phyloP scores from a whole-genome alignment of 2,888 invertebrate genomes.

The Suillia variegata region DNA sequence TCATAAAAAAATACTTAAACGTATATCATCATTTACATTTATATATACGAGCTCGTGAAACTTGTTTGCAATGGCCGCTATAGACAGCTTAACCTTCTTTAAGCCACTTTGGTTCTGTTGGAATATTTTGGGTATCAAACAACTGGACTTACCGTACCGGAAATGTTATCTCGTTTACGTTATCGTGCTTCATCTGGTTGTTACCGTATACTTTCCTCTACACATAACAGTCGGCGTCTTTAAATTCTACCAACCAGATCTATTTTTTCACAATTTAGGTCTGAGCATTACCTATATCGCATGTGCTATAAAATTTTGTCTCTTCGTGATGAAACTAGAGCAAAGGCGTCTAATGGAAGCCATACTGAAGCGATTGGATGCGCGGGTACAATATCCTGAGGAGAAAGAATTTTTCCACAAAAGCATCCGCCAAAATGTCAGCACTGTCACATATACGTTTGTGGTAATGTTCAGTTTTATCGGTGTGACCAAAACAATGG shows the following conservation, averaged over 20 bases:
- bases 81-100: not conserved
- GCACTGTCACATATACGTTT: conserved; percentile 17
- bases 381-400: conserved; percentile 1
- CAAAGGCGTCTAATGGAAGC: conserved; percentile 23
- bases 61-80: too few species aligned
- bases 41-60: too few species aligned
- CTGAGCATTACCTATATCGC: conserved; percentile 25
- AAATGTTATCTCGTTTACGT: too few species aligned
- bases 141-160: too few species aligned
- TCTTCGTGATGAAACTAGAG: conserved; percentile 23
- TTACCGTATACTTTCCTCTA: too few species aligned
- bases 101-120: not conserved
- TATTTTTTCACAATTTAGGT: conserved; percentile 35
- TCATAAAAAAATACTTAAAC: too few species aligned
- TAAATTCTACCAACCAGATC: conserved; percentile 23
- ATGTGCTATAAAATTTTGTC: conserved; percentile 22
- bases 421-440: not conserved
- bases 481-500: too few species aligned
- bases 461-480: too few species aligned
- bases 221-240: too few species aligned
- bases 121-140: not conserved
- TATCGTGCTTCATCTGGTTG: too few species aligned
- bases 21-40: too few species aligned
- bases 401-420: conserved; percentile 7
- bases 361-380: conserved; percentile 23